Percentiles rank a stretch among this genome's conserved stretches.
These are phyloP conservation scores for Cheilosia impressa DNA, from an alignment of 2,888 invertebrate genomes.

Conservation along the genomic window DNA sequence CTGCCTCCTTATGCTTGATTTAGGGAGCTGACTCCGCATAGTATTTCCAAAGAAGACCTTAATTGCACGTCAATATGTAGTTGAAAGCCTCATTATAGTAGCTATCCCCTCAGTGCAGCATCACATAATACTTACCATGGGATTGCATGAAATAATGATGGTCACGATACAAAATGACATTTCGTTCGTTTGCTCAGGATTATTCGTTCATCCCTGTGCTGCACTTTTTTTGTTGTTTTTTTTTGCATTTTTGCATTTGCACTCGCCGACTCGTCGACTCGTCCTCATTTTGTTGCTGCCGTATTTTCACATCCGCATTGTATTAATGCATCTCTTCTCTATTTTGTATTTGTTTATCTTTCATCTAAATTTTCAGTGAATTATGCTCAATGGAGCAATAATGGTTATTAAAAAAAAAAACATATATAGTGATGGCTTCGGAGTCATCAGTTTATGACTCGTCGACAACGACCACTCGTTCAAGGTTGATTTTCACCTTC, in stretches of 20 bases:
- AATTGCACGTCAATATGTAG: too few relatives aligned
- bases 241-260: not conserved
- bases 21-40: too few relatives aligned
- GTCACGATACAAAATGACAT: conserved; percentile 16
- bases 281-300: not conserved
- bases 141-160: conserved; percentile 19
- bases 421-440: conserved; percentile 17
- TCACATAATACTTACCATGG: not conserved
- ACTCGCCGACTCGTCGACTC: too few relatives aligned
- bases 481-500: conserved; percentile 63
- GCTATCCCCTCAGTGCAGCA: too few relatives aligned
- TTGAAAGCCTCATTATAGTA: too few relatives aligned
- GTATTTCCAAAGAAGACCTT: too few relatives aligned
- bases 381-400: conserved; percentile 61
- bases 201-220: conserved; percentile 10
- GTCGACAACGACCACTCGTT: conserved; percentile 25
- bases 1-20: too few relatives aligned
- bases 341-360: conserved; percentile 44
- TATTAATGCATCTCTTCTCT: conserved; percentile 43
- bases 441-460: conserved; percentile 54
- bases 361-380: conserved; percentile 47
- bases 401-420: conserved; percentile 49
- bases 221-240: not conserved
- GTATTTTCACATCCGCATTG: conserved; percentile 53
- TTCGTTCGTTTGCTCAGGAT: conserved; percentile 29